Percentiles rank a stretch among this genome's conserved stretches.
These are phyloP conservation scores for Diaperis boleti DNA, from an alignment of 2,888 invertebrate species.

Conservation along the genomic window DNA sequence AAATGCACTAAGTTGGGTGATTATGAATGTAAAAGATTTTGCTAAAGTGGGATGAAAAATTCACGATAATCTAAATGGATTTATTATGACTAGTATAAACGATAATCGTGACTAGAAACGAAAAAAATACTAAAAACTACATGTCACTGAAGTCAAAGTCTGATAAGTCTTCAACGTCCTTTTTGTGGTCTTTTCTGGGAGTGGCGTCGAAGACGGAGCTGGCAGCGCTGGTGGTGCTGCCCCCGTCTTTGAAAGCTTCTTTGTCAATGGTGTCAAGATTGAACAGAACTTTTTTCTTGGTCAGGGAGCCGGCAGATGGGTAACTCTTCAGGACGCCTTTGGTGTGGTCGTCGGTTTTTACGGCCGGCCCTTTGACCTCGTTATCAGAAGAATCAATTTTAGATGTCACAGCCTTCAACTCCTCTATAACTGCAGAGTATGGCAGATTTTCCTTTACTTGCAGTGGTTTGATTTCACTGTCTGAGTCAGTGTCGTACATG, in stretches of 20 bases:
- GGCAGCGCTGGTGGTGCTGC: conserved; percentile 52
- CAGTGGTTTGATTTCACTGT: conserved; percentile 43
- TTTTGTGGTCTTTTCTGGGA: conserved; percentile 31
- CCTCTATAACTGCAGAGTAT: conserved; percentile 48
- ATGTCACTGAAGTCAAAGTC: conserved; percentile 54
- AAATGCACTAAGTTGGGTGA: not conserved
- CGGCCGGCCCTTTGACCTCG: not conserved
- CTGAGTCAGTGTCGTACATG: conserved; percentile 55
- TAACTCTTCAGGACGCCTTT: conserved; percentile 73
- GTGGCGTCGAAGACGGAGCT: conserved; percentile 51
- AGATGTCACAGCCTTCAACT: conserved; percentile 45
- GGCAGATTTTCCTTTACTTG: conserved; percentile 19
- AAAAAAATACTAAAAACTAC: conserved; percentile 10
- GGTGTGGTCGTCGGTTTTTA: conserved; percentile 46
- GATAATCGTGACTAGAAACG: conserved; percentile 9
- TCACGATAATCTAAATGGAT: conserved; percentile 1
- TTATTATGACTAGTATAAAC: not conserved
- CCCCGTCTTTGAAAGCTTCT: conserved; percentile 40
- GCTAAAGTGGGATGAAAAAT: not conserved
- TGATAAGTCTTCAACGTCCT: conserved; percentile 47
- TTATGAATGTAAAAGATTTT: not conserved
- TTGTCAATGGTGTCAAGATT: conserved; percentile 69
- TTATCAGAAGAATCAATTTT: conserved; percentile 17
- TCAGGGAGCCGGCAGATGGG: conserved; percentile 69
- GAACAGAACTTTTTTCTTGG: conserved; percentile 76